Percentiles rank a stretch among this genome's conserved stretches.
Evolutionary conservation across 2,113 vertebrate species (phyloP).

Genomic region (Trematomus loennbergii): DNA sequence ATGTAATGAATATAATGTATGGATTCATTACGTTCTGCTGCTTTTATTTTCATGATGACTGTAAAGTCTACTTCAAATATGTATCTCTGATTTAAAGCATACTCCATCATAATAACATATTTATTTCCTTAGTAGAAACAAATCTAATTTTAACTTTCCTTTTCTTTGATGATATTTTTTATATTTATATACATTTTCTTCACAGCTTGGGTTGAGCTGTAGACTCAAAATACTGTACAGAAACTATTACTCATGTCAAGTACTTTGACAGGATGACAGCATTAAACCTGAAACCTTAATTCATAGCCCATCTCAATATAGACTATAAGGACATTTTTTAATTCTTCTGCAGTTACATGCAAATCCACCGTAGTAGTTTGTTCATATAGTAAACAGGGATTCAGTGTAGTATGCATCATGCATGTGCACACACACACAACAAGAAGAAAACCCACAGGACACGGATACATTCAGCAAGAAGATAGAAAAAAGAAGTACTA

Average conservation of each 20-base stretch:
- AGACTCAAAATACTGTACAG: background rate
- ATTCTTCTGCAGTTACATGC: background rate
- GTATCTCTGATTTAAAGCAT: constrained; percentile 17
- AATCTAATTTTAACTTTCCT: constrained; percentile 4
- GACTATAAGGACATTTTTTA: background rate
- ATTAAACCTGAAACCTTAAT: constrained; percentile 15
- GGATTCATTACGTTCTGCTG: constrained; percentile 26
- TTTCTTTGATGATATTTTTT: background rate
- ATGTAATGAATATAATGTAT: constrained; percentile 31
- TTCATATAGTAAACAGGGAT: no score
- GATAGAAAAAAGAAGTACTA: constrained; percentile 34
- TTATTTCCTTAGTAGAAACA: background rate
- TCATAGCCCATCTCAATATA: constrained; percentile 13
- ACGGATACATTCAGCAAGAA: constrained; percentile 39
- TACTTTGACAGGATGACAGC: background rate
- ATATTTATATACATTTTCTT: no score
- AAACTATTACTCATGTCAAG: background rate
- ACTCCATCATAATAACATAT: constrained; percentile 25
- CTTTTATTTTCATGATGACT: constrained; percentile 28
- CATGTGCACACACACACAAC: background rate
- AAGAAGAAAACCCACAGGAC: background rate
- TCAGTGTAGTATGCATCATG: background rate
- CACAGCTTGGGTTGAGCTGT: background rate
- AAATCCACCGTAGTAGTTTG: background rate
- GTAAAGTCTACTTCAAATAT: constrained; percentile 11